Evolutionary conservation across 2,888 invertebrate genomes (phyloP).

Genomic region (Cephonodes hylas): DNA sequence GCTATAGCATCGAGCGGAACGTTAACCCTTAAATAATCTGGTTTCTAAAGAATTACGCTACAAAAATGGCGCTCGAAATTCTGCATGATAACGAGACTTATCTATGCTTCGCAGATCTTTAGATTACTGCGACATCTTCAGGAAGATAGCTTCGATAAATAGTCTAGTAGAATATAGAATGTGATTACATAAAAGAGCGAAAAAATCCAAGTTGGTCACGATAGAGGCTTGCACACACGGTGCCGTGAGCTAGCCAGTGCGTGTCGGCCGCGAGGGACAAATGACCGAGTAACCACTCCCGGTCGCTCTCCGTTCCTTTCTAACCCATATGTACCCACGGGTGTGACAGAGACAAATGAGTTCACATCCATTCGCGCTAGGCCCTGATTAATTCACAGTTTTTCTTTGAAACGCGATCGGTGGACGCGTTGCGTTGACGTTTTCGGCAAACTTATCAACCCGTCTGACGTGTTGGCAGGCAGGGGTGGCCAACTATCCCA

Average conservation of each 20-base stretch:
- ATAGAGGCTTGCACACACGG: constrained; percentile 44
- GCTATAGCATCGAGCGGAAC: too few relatives aligned
- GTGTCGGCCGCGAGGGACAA: constrained; percentile 65
- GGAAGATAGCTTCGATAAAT: not conserved
- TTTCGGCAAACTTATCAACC: constrained; percentile 64
- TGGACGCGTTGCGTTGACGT: constrained; percentile 57
- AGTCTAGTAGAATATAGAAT: constrained; percentile 5
- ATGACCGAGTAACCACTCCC: constrained; percentile 71
- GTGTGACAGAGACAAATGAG: constrained; percentile 67
- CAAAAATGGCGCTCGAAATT: too few relatives aligned
- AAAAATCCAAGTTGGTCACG: constrained; percentile 35
- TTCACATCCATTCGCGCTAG: constrained; percentile 62
- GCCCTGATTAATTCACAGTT: constrained; percentile 74
- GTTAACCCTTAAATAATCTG: too few relatives aligned
- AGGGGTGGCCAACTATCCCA: constrained; percentile 35
- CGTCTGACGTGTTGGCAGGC: constrained; percentile 43
- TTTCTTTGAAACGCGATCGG: constrained; percentile 69
- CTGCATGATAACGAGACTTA: too few relatives aligned
- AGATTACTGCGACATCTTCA: too few relatives aligned
- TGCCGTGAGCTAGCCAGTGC: constrained; percentile 51
- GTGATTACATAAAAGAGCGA: constrained; percentile 17
- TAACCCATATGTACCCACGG: constrained; percentile 42
- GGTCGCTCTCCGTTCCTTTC: constrained; percentile 58
- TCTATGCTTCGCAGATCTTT: too few relatives aligned
- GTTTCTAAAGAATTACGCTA: too few relatives aligned